Evolutionary conservation across 2,113 vertebrate genomes (phyloP), one percentile per base, ranked within the genome.

Genomic region (Notarius lentiginosus): DNA sequence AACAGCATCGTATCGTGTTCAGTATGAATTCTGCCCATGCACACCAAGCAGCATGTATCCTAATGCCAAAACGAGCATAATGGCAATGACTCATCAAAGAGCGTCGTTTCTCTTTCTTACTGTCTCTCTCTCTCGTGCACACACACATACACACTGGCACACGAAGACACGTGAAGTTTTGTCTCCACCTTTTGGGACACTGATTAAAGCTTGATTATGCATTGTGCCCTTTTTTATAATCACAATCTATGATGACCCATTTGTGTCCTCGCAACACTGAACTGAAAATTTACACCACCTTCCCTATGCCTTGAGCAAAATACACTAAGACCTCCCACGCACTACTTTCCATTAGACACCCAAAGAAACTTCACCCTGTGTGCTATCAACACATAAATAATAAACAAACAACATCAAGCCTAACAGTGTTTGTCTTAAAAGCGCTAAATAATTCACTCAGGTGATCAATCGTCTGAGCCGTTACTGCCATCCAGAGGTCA

Each of bases 401-500:
- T 92, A 92, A 95, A 94, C 91, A 93, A 88, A 72, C 90, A 84
- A 85, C 79, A 88, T 70, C 92, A 94, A 92, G 85, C 89, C 90
- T 90, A 91, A 91, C 79, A 88, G 90, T 94, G 92, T 94, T 93
- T 94, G 91, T 90, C 88, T 89, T 93, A 53, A 92, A 93, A 91
- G 91, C 89, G 73, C 92, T 93, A 90, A 94, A 95, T 95, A 94
- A 94, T 94, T 94, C 89, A 95, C 86, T 91, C 18, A n/a, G 49
- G 79, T 63, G 9, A 41, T 41, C 41, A 41, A 41, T 68, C 34
- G 87, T 86, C 92, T 91, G 92, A 91, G 91, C 89, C 92, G 93
- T 87, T 92, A 94, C 90, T 94, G 93, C 94, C 94, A 95, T 94
- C 95, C 94, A 93, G 91, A 91, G 95, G 90, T 90, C 65, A 41